Evolutionary conservation across 1,140 invertebrate genomes (phyloP).

Genomic region (Lepidurus apus): DNA sequence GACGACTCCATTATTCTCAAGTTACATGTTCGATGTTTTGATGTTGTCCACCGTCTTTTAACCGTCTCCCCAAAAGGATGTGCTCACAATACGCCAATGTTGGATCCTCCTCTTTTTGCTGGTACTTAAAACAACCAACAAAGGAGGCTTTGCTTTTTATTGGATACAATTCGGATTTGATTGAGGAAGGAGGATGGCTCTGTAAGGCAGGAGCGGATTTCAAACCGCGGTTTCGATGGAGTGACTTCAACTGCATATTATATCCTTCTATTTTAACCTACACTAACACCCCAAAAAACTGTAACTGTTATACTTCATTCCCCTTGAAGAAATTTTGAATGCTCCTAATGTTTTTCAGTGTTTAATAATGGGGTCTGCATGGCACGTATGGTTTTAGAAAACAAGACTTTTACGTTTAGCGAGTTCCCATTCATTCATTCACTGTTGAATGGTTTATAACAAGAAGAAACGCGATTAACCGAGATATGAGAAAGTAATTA

Average conservation of each 20-base stretch:
- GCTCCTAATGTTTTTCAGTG: slow-evolving; percentile 1
- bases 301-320: neutral
- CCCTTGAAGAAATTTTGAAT: neutral
- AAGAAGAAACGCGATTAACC: no score
- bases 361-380: neutral
- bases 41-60: slow-evolving; percentile 11
- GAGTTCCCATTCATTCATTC: neutral
- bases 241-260: neutral
- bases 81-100: neutral
- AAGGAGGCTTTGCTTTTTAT: no score
- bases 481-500: no score
- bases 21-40: neutral
- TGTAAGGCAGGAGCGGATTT: neutral
- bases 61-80: neutral
- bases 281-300: neutral
- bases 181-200: no score
- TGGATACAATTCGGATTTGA: no score
- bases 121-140: no score
- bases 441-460: neutral
- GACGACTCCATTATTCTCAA: neutral
- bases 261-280: neutral
- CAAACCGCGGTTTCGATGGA: neutral
- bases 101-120: neutral
- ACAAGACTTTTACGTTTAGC: neutral
- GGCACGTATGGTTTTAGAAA: neutral